These are phyloP conservation scores for Tragelaphus scriptus DNA, from an alignment of 2,113 vertebrate species.

Conservation along the genomic window DNA sequence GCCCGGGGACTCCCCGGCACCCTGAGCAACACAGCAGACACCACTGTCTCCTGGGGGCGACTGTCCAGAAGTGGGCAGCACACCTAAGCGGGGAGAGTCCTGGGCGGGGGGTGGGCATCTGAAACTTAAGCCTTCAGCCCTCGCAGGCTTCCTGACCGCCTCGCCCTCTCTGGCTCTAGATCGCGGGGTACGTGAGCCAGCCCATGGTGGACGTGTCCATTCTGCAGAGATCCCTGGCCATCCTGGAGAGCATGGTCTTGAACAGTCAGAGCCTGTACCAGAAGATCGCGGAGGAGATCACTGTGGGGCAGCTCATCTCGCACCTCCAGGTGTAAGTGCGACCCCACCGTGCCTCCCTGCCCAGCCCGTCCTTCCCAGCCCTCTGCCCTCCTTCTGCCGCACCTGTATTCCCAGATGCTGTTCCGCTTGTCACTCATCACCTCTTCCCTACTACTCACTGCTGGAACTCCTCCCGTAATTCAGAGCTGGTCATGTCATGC, in stretches of 20 bases:
- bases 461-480: not conserved
- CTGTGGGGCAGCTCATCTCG: conserved; percentile 97
- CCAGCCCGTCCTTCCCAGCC: too few species aligned
- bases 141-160: not conserved
- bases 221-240: conserved; percentile 96
- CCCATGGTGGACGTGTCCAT: conserved; percentile 97
- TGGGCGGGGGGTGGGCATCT: rapidly evolving
- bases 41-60: not conserved
- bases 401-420: not conserved
- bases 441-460: not conserved
- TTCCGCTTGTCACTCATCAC: not conserved
- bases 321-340: conserved; percentile 98
- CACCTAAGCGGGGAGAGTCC: not conserved
- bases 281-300: conserved; percentile 96
- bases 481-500: not conserved
- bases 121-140: not conserved
- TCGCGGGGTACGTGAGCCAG: conserved; percentile 96
- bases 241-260: conserved; percentile 98
- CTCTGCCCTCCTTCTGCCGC: not conserved
- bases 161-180: conserved; percentile 77
- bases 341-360: not conserved
- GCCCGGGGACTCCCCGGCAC: not conserved
- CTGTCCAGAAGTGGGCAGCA: not conserved
- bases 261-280: conserved; percentile 98
- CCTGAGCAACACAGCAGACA: not conserved